Evolutionary conservation across 2,113 vertebrate species (phyloP).

Genomic region (Antidorcas marsupialis): DNA sequence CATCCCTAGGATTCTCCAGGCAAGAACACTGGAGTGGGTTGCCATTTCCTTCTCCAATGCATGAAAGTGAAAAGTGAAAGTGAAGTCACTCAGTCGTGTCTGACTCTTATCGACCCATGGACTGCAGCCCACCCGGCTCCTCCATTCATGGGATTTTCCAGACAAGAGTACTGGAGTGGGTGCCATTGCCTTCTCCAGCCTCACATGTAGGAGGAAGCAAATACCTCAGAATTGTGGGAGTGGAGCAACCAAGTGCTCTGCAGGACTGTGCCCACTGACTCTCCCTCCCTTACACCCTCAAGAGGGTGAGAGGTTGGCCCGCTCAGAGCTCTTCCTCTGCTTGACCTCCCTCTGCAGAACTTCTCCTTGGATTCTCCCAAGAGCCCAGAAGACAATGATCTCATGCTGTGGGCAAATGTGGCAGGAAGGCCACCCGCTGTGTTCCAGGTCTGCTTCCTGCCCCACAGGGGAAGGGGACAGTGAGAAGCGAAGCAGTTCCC

Average conservation of each 20-base stretch:
- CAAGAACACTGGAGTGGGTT: too few relatives aligned
- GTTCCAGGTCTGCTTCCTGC: not conserved
- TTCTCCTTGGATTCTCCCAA: not conserved
- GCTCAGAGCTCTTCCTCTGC: not conserved
- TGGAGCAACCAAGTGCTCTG: too few relatives aligned
- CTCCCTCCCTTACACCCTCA: not conserved
- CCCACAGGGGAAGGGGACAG: not conserved
- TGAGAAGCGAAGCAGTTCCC: not conserved
- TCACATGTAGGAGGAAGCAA: not conserved
- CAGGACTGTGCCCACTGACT: not conserved
- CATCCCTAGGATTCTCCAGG: too few relatives aligned
- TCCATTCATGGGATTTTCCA: too few relatives aligned
- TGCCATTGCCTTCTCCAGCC: too few relatives aligned
- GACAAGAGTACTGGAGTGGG: too few relatives aligned
- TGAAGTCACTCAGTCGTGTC: too few relatives aligned
- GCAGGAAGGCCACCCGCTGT: not conserved
- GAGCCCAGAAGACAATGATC: not conserved
- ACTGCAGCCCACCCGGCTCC: too few relatives aligned
- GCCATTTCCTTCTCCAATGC: too few relatives aligned
- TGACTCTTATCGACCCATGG: too few relatives aligned
- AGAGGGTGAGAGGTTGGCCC: not conserved
- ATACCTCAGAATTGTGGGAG: accelerated
- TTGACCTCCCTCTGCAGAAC: not conserved
- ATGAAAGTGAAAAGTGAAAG: too few relatives aligned
- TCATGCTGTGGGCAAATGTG: accelerated